These are phyloP conservation scores for Caranx ignobilis DNA, from an alignment of 2,113 vertebrate species.

Conservation along the genomic window DNA sequence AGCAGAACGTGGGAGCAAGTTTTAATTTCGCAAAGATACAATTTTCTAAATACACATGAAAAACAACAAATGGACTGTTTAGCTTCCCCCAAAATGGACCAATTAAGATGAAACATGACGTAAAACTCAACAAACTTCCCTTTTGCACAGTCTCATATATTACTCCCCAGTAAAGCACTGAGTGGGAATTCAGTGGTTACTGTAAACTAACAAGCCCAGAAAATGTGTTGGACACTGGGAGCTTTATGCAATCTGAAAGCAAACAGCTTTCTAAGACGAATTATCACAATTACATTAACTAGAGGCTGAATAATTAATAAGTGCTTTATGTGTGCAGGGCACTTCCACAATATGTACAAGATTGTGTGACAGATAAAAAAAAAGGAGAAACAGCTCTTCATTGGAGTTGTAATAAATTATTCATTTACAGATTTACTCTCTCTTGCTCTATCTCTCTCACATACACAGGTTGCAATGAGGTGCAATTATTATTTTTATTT, in stretches of 20 bases:
- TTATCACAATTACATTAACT: slow-evolving; percentile 28
- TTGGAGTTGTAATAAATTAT: slow-evolving; percentile 49
- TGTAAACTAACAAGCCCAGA: slow-evolving; percentile 40
- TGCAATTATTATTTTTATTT: too few relatives aligned
- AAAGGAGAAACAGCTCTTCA: slow-evolving; percentile 37
- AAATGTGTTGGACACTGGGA: slow-evolving; percentile 16
- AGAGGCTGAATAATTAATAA: slow-evolving; percentile 41
- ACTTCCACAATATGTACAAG: slow-evolving; percentile 8
- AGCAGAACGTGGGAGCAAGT: neutral
- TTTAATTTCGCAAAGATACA: neutral
- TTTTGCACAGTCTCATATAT: slow-evolving; percentile 16
- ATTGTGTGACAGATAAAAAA: slow-evolving; percentile 31
- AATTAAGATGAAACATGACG: slow-evolving; percentile 21
- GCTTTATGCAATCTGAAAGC: slow-evolving; percentile 13
- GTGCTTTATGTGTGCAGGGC: slow-evolving; percentile 17
- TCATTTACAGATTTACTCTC: slow-evolving; percentile 30
- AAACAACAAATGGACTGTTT: slow-evolving; percentile 3
- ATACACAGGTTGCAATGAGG: neutral
- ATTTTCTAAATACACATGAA: neutral
- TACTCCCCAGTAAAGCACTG: slow-evolving; percentile 15
- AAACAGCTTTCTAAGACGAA: slow-evolving; percentile 30
- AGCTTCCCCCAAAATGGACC: slow-evolving; percentile 7
- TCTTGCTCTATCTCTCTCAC: neutral
- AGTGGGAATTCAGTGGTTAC: slow-evolving; percentile 27
- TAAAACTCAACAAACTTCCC: slow-evolving; percentile 1